Evolutionary conservation across 2,113 vertebrate species (phyloP).

Genomic region (Tichodroma muraria): DNA sequence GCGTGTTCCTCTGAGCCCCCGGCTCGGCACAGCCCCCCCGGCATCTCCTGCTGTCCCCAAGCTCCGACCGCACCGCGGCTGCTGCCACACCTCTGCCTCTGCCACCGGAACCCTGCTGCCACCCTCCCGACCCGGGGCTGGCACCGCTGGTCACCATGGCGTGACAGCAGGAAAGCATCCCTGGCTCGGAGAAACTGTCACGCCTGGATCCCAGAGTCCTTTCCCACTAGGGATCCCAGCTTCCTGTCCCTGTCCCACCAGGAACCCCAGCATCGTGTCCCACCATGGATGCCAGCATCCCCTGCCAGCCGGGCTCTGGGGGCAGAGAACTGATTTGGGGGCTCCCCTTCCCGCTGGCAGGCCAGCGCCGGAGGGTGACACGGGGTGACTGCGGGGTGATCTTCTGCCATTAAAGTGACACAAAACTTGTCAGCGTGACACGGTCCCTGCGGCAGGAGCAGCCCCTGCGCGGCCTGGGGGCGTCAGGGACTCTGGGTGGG

Average conservation of each 20-base stretch:
- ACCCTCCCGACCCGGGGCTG: background rate
- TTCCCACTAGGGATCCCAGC: background rate
- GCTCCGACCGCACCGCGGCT: rapidly evolving
- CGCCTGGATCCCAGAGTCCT: background rate
- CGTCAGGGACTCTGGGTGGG: rapidly evolving
- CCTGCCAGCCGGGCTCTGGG: background rate
- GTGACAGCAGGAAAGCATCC: background rate
- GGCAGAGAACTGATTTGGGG: background rate
- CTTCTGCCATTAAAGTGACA: background rate
- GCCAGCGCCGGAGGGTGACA: background rate
- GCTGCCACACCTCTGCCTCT: background rate
- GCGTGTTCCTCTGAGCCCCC: background rate
- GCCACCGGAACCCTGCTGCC: background rate
- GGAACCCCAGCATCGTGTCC: background rate
- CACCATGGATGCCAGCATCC: background rate
- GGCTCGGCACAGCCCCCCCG: background rate
- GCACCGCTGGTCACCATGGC: rapidly evolving
- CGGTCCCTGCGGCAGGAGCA: background rate
- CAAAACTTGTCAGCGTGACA: background rate
- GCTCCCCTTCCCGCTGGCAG: background rate
- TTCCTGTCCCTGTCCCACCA: background rate
- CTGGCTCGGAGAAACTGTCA: background rate
- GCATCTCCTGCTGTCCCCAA: background rate
- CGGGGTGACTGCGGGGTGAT: rapidly evolving
- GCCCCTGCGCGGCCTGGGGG: background rate